Base-by-base conservation (phyloP, 2,113 vertebrate genomes). In the Lophius piscatorius region DNA sequence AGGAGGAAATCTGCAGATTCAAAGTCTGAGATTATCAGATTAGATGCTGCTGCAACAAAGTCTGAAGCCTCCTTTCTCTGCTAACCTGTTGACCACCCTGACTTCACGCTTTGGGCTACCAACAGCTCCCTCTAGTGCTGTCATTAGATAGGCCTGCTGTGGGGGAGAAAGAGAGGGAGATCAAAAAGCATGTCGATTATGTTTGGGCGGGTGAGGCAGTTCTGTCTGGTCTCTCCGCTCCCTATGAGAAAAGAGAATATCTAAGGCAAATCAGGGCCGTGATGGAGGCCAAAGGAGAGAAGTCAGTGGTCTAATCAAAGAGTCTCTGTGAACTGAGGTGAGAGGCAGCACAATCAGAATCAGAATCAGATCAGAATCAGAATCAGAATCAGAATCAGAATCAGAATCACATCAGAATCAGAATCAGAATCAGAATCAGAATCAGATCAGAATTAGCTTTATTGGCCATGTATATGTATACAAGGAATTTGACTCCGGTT, bases 81-180 rank as follows among this genome's bases (percentile, higher is more conserved):
- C 23, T 20, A 16, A 52, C 17, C 21, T 52, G 38, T 57, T 72
- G 59, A 40, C 41, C 16, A 7, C 12, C 2, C 9, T 9, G 23
- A 20, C 50, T 49, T 39, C 58, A 35, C 47, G 28, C 9, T 68
- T 76, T 18, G 10, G 40, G 42, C 35, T 34, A 41, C 56, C 78
- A 61, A 69, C 16, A 63, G 81, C 85, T 50, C 81, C 81, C 71
- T 80, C 85, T 82, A 65, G 76, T 78, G 83, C 11, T 34, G 46
- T 38, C 8, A 35, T 33, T 16, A 16, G 18, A 33, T 24, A 57
- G 24, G 49, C 38, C 41, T 35, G 58, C 28, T 44, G 20, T 18
- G 14, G n/a, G 22, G 52, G 59, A 42, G 45, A 26, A 26, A 7
- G 26, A 50, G 10, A 28, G 8, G 26, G 26, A 5, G 26, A 5